These are phyloP conservation scores for Pissodes strobi DNA, from an alignment of 1,140 invertebrate genomes.

Conservation along the genomic window DNA sequence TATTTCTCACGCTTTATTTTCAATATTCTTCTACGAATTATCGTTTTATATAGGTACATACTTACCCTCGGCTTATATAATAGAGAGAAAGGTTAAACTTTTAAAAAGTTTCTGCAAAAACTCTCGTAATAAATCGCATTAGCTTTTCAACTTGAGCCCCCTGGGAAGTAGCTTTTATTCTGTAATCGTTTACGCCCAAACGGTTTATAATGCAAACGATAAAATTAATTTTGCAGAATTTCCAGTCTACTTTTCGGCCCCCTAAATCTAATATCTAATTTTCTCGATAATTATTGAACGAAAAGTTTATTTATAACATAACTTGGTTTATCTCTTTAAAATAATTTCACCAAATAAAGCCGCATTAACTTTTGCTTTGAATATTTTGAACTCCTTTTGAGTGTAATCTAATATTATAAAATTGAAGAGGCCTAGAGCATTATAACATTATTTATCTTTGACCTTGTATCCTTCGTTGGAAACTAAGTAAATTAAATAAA, in stretches of 20 bases:
- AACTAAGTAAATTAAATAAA: too few species aligned
- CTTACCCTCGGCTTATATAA: too few species aligned
- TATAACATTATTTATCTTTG: too few species aligned
- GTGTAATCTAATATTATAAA: neutral
- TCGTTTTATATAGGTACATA: too few species aligned
- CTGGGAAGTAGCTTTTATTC: constrained; percentile 22
- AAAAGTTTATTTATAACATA: constrained; percentile 1
- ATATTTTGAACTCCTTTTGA: neutral
- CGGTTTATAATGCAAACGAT: constrained; percentile 27
- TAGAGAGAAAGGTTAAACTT: constrained; percentile 7
- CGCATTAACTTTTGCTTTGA: neutral
- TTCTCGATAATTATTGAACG: neutral
- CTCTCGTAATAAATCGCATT: constrained; percentile 24
- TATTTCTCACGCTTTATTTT: too few species aligned
- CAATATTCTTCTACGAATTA: too few species aligned
- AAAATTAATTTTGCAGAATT: constrained; percentile 27
- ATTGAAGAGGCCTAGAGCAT: too few species aligned
- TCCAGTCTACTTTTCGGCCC: constrained; percentile 2
- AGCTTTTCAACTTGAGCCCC: constrained; percentile 19
- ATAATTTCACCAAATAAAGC: neutral
- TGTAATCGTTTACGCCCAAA: constrained; percentile 28
- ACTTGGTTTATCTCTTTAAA: too few species aligned
- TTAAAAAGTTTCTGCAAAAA: constrained; percentile 20
- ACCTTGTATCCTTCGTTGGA: too few species aligned
- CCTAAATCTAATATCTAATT: constrained; percentile 11